Percentiles rank a stretch among this genome's conserved stretches.
Conservation (phyloP, 2,113 vertebrate genomes). For the Nycticryphes semicollaris region DNA sequence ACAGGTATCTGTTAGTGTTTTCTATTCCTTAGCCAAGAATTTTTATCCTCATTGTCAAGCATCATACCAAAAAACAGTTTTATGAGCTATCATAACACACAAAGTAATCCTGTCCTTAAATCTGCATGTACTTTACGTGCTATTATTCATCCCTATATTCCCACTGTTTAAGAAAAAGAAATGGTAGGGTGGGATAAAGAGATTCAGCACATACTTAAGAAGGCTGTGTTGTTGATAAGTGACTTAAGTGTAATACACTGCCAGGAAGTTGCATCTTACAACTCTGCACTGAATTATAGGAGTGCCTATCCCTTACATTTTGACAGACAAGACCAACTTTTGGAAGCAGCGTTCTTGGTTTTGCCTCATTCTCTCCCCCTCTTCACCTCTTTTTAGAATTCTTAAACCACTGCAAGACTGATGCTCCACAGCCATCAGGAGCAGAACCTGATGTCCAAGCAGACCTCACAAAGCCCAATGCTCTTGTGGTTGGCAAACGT, state of each 20-base stretch:
- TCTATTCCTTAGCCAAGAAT: not conserved
- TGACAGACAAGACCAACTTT: not conserved
- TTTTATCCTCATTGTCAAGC: not conserved
- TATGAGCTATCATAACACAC: not conserved
- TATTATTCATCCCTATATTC: not conserved
- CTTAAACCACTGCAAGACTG: not conserved
- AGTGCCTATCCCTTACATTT: not conserved
- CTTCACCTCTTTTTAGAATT: not conserved
- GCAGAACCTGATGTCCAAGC: not conserved
- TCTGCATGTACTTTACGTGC: not conserved
- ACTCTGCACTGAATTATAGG: not conserved
- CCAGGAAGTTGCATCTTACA: not conserved
- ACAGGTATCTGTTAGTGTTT: not conserved
- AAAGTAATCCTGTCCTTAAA: not conserved
- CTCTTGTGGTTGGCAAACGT: fast-evolving
- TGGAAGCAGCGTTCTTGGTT: not conserved
- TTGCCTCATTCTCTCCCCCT: not conserved
- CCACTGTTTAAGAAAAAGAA: not conserved
- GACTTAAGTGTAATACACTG: not conserved
- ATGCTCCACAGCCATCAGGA: not conserved
- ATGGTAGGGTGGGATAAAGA: not conserved
- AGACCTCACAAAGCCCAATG: fast-evolving
- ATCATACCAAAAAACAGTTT: not conserved
- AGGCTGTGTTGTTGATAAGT: not conserved
- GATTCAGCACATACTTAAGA: not conserved